Conservation (phyloP, 2,888 invertebrate species). For the Volucella inflata region DNA sequence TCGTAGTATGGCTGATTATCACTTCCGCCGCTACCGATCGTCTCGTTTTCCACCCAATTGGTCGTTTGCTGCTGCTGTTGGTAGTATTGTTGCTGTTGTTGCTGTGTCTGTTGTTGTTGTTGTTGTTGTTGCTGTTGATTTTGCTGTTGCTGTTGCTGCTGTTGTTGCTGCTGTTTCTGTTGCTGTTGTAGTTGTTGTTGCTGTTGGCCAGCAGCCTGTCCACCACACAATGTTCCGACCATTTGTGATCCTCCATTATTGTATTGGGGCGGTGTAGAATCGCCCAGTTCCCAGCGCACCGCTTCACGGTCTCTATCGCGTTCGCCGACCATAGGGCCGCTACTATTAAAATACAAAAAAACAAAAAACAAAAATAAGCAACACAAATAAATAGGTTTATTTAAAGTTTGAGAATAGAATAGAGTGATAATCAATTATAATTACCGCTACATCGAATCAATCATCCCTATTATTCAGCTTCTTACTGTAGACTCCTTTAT, state of each 20-base stretch:
- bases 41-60: conserved; percentile 81
- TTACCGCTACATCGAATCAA: conserved; percentile 84
- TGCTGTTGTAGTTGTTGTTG: conserved; percentile 82
- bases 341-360: conserved; percentile 69
- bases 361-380: background rate
- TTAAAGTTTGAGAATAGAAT: too few species aligned
- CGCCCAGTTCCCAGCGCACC: conserved; percentile 85
- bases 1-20: conserved; percentile 83
- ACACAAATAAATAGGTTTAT: background rate
- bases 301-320: conserved; percentile 85
- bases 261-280: conserved; percentile 85
- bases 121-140: conserved; percentile 76
- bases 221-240: conserved; percentile 84
- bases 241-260: conserved; percentile 84
- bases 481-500: conserved; percentile 76
- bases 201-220: conserved; percentile 83
- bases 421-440: conserved; percentile 63
- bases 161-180: conserved; percentile 77
- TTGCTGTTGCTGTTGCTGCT: conserved; percentile 80
- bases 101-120: conserved; percentile 71
- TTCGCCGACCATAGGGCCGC: conserved; percentile 85
- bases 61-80: conserved; percentile 79
- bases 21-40: conserved; percentile 80
- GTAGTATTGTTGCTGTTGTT: conserved; percentile 78
- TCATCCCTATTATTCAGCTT: conserved; percentile 82